A percentile compares a stretch with the other conserved stretches of the same genome.
Conservation (phyloP, 2,888 invertebrate species). For the Dorcus hopei region DNA sequence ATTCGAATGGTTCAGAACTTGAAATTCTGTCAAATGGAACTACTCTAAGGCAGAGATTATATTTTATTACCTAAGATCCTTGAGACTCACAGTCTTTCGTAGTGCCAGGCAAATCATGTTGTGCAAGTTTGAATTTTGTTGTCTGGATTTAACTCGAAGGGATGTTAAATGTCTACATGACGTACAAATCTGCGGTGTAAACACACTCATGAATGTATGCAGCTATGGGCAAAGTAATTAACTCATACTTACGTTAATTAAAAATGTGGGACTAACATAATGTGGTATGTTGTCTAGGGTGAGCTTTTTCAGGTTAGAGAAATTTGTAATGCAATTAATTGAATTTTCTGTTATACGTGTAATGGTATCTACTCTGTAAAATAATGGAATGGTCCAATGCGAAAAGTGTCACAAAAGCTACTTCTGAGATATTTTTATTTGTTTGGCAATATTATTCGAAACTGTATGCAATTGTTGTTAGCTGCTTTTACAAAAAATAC, state of each 20-base stretch:
- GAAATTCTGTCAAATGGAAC: too few relatives aligned
- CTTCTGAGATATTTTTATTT: too few relatives aligned
- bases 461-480: too few relatives aligned
- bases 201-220: too few relatives aligned
- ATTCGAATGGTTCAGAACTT: too few relatives aligned
- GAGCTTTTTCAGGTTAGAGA: slow-evolving; percentile 9
- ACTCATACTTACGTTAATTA: slow-evolving; percentile 5
- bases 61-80: slow-evolving; percentile 7
- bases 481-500: too few relatives aligned
- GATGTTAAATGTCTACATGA: slow-evolving; percentile 8
- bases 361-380: too few relatives aligned
- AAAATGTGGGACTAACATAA: slow-evolving; percentile 9
- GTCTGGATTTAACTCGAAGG: slow-evolving; percentile 6
- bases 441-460: too few relatives aligned
- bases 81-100: neutral
- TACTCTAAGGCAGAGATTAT: neutral
- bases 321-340: neutral
- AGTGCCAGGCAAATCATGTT: slow-evolving; percentile 8
- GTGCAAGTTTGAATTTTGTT: slow-evolving; percentile 10
- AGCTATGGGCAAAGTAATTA: neutral
- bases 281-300: slow-evolving; percentile 6
- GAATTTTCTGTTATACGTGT: slow-evolving; percentile 3
- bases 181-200: slow-evolving; percentile 6
- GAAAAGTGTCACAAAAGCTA: too few relatives aligned
- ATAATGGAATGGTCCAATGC: too few relatives aligned